Evolutionary conservation across 2,888 invertebrate species (phyloP).

Genomic region (Acrocyrtus sp.): DNA sequence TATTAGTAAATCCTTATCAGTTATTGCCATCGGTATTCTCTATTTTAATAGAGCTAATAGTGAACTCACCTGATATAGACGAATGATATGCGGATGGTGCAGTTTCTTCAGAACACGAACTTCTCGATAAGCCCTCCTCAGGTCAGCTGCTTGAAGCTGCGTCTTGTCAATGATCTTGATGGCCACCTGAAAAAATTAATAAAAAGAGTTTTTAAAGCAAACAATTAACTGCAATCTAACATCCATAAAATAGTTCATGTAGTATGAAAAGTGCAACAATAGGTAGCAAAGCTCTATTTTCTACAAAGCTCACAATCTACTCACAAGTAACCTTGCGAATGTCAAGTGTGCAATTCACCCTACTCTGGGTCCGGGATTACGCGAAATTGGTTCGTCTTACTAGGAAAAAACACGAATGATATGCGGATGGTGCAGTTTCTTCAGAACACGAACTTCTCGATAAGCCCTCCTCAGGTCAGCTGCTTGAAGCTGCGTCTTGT

Average conservation of each 20-base stretch:
- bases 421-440: conserved; percentile 95
- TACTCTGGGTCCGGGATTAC: too few relatives aligned
- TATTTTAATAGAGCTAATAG: too few relatives aligned
- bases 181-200: conserved; percentile 81
- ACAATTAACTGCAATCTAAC: conserved; percentile 9
- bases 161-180: conserved; percentile 97
- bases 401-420: conserved; percentile 84
- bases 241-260: neutral
- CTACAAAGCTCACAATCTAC: too few relatives aligned
- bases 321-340: too few relatives aligned
- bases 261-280: too few relatives aligned
- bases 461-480: conserved; percentile 94
- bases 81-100: conserved; percentile 94
- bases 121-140: conserved; percentile 95
- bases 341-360: too few relatives aligned
- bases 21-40: conserved; percentile 16
- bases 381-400: neutral
- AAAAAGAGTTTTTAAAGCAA: too few relatives aligned
- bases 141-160: conserved; percentile 88
- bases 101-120: conserved; percentile 95
- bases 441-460: conserved; percentile 97
- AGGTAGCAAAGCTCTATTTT: too few relatives aligned
- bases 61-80: conserved; percentile 93
- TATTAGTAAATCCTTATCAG: conserved; percentile 5
- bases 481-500: conserved; percentile 90